Base-by-base conservation (phyloP, 2,797 vertebrate genomes). In the Eulemur albifrons region DNA sequence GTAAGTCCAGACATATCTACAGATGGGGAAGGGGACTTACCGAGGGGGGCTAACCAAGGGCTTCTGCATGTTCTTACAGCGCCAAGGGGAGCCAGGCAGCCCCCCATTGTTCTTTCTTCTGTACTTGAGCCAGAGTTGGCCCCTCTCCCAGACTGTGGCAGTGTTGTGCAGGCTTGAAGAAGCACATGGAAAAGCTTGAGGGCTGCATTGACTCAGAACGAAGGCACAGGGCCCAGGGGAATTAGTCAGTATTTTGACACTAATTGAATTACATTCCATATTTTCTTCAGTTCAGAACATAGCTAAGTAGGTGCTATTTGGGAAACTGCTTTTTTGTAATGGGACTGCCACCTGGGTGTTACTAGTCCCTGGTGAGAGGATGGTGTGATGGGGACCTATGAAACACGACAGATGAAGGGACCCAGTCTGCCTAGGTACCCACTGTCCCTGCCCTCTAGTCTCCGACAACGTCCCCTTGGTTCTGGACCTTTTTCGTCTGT, bases 221-320 rank as follows among this genome's bases (percentile, higher is more conserved):
- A 52, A 92, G 38, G 82, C 85, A 32, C 8, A 20, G 63, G 75
- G 65, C 69, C 81, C 82, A 48, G 52, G 88, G 35, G 54, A 54
- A 77, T 96, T 85, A 92, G 50, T 88, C 83, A 88, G 83, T 82
- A 61, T 96, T 89, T 92, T 93, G 77, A 93, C 11, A 63, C 40
- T 82, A 48, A 70, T 23, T 92, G 80, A 95, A 94, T 95, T 57
- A 80, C 25, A 48, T 52, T 67, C 50, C 11, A 0, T 83, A 14
- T 67, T 76, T 76, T 80, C 57, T 72, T 73, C 48, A 72, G 45
- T 59, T 79, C 10, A 84, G 50, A 80, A 67, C 52, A 70, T 61
- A 82, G 73, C 48, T 79, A 54, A 69, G 27, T 88, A 63, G 57
- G 43, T 93, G 52, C 63, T 92, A 32, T 79, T 85, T 85, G 84